phyloP scores from a whole-genome alignment of 1,140 invertebrate species.

The Drosophila sechellia region DNA sequence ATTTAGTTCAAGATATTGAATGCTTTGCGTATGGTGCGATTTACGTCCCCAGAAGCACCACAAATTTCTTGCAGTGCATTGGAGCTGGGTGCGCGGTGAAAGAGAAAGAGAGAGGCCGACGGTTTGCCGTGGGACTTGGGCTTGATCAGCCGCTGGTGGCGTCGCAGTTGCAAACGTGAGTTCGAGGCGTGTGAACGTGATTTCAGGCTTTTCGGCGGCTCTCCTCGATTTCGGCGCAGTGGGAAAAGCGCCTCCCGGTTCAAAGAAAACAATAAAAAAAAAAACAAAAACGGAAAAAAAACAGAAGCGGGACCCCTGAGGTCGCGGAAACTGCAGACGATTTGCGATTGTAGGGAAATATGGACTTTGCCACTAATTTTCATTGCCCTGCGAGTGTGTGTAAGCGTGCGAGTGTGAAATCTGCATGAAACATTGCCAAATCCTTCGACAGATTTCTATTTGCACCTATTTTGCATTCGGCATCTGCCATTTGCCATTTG shows the following conservation, averaged over 20 bases:
- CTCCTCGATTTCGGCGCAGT: slow-evolving; percentile 23
- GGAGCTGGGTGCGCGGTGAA: background rate
- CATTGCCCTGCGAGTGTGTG: slow-evolving; percentile 29
- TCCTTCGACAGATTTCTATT: slow-evolving; percentile 53
- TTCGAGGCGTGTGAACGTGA: slow-evolving; percentile 83
- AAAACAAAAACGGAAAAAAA: background rate
- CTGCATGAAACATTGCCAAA: slow-evolving; percentile 44
- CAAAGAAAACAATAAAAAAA: slow-evolving; percentile 1
- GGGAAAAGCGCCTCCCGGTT: slow-evolving; percentile 29
- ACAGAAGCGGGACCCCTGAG: slow-evolving; percentile 39
- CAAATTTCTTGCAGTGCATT: background rate
- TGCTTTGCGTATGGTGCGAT: too few species aligned
- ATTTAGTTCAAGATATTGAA: background rate
- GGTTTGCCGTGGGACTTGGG: slow-evolving; percentile 31
- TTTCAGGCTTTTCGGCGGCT: slow-evolving; percentile 42
- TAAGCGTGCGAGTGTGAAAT: slow-evolving; percentile 29
- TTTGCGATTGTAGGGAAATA: slow-evolving; percentile 45
- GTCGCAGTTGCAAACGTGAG: slow-evolving; percentile 82
- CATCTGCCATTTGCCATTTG: slow-evolving; percentile 17
- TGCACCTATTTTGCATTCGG: slow-evolving; percentile 45
- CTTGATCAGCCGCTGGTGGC: slow-evolving; percentile 35
- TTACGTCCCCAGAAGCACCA: too few species aligned
- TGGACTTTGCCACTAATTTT: slow-evolving; percentile 45
- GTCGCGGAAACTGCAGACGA: slow-evolving; percentile 40
- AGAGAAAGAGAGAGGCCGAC: slow-evolving; percentile 19